Conservation (phyloP, 2,797 vertebrate species). For the Numenius phaeopus region DNA sequence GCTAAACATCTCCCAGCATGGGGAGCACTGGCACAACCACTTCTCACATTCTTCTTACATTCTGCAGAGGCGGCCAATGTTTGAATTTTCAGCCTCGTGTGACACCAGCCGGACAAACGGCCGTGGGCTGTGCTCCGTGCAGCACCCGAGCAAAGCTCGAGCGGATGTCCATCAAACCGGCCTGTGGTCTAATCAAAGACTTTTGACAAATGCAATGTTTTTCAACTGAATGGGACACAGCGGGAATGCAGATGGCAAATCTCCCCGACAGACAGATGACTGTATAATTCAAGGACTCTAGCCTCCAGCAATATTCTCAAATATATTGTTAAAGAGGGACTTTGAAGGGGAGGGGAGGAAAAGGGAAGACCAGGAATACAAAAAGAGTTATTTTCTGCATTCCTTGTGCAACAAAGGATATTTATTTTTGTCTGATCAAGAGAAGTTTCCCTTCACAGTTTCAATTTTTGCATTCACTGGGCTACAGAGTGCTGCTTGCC, state of each 20-base stretch:
- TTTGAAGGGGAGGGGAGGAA: neutral
- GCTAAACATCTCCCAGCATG: neutral
- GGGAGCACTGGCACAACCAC: neutral
- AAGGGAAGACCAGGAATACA: neutral
- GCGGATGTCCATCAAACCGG: neutral
- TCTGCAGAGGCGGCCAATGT: neutral
- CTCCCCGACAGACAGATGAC: neutral
- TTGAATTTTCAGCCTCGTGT: neutral
- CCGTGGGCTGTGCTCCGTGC: neutral
- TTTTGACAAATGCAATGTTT: neutral
- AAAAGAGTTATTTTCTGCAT: neutral
- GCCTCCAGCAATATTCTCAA: neutral
- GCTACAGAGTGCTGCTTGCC: neutral
- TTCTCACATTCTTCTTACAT: neutral
- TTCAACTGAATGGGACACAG: neutral
- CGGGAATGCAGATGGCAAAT: constrained; percentile 14
- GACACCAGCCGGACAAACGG: neutral
- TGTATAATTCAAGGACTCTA: neutral
- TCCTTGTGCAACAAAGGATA: neutral
- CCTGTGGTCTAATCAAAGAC: neutral
- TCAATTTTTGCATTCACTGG: rapidly evolving
- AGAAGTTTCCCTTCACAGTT: neutral
- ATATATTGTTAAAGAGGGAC: neutral
- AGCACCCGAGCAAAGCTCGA: neutral
- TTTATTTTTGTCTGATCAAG: neutral